Evolutionary conservation across 2,113 vertebrate species (phyloP), one percentile per base, ranked within the genome.

Genomic region (Heterotis niloticus): DNA sequence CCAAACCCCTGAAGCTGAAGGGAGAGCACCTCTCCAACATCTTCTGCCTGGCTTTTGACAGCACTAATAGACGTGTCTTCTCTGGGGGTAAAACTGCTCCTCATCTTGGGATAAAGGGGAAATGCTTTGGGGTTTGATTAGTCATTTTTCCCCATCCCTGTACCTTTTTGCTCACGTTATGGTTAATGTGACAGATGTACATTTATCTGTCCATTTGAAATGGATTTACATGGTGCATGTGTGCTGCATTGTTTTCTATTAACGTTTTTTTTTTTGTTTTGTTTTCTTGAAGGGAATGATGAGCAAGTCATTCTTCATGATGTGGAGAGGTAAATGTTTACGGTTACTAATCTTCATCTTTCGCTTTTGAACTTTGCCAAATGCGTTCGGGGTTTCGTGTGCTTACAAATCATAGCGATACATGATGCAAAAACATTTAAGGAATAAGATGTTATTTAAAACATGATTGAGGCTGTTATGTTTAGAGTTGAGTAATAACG

Each of bases 221-320:
- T 64, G 64, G 18, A n/a, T 34, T 17, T 71, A 10, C 14, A 20
- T 52, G 24, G 5, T 34, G 14, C 29, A 24, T 34, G 23, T 16
- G n/a, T 52, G 26, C 29, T 16, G 13, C 17, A 16, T 29, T 24
- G 24, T 16, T 54, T 1, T 9, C 28, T 34, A 16, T 44, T 16
- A 17, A 10, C 59, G 54, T 29, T 20, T 28, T 60, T 14, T 10
- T 56, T 11, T 28, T 60, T 14, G 5, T 56, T 11, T 90, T 84
- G 90, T 84, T 78, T 72, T 86, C 77, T 57, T 87, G 12, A 82
- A 98, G 98, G 98, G 84, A 99, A 99, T 75, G 98, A 99, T 86
- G 98, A 99, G 57, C 98, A 99, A 89, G 97, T 99, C 89, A 96
- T 99, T 88, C 96, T 99, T 80, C 98, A 99, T 80, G 98, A 99